These are phyloP conservation scores for Morelia viridis DNA, from an alignment of 2,797 vertebrate species.

Conservation along the genomic window DNA sequence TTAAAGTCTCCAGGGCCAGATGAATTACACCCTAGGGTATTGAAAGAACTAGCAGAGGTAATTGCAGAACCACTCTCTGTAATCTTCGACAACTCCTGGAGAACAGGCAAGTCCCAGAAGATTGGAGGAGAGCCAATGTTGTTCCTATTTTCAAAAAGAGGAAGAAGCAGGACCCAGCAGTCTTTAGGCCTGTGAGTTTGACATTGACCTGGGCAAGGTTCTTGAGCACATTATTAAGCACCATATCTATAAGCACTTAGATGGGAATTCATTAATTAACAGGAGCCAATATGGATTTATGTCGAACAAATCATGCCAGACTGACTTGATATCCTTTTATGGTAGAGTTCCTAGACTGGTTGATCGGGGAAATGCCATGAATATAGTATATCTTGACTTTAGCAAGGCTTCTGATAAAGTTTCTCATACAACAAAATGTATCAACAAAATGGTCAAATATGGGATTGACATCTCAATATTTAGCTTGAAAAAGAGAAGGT, in stretches of 20 bases:
- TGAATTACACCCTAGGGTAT: neutral
- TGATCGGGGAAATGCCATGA: neutral
- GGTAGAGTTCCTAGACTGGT: neutral
- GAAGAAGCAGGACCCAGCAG: neutral
- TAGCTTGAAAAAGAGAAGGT: neutral
- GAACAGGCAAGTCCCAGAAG: neutral
- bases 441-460: neutral
- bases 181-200: neutral
- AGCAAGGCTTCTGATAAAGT: neutral
- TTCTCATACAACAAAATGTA: neutral
- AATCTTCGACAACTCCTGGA: neutral
- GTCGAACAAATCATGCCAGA: neutral
- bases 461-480: neutral
- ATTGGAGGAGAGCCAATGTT: neutral
- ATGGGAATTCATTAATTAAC: neutral
- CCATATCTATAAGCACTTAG: neutral
- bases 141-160: neutral
- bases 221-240: neutral
- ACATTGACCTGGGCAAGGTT: neutral
- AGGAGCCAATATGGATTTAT: neutral
- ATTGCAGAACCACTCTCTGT: neutral
- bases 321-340: neutral
- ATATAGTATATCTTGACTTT: neutral
- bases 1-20: neutral
- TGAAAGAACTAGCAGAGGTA: neutral